These are phyloP conservation scores for Papilio protenor DNA, from an alignment of 2,888 invertebrate species.

Conservation along the genomic window DNA sequence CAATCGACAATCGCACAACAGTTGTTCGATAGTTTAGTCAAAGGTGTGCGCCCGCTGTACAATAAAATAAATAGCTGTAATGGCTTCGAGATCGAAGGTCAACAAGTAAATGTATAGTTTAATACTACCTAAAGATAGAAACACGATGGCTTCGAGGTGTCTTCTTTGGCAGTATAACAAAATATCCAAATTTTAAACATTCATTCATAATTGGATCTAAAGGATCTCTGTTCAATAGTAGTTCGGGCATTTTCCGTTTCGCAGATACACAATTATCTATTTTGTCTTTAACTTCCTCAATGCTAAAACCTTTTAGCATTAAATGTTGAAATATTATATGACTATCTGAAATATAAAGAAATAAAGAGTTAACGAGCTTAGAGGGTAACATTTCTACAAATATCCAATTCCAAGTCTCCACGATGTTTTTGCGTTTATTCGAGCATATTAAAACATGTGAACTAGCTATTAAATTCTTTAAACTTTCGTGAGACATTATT, in stretches of 20 bases:
- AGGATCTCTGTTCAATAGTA: conserved; percentile 35
- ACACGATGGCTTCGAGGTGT: conserved; percentile 34
- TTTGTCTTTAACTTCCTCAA: conserved; percentile 42
- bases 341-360: conserved; percentile 23
- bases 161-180: conserved; percentile 32
- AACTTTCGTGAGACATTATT: no score
- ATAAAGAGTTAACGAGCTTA: neutral
- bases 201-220: conserved; percentile 4
- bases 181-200: conserved; percentile 35
- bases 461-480: neutral
- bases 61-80: no score
- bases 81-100: no score
- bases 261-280: conserved; percentile 40
- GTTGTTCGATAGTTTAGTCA: no score
- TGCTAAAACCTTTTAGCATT: conserved; percentile 36
- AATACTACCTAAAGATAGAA: conserved; percentile 34
- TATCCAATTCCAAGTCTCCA: no score
- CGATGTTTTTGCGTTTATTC: neutral
- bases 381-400: neutral
- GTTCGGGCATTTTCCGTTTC: conserved; percentile 41
- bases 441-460: neutral
- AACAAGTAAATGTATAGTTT: no score
- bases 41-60: no score
- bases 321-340: conserved; percentile 37
- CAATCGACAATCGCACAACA: no score